These are phyloP conservation scores for Thalpophila matura DNA, from an alignment of 2,888 invertebrate species.

Conservation along the genomic window DNA sequence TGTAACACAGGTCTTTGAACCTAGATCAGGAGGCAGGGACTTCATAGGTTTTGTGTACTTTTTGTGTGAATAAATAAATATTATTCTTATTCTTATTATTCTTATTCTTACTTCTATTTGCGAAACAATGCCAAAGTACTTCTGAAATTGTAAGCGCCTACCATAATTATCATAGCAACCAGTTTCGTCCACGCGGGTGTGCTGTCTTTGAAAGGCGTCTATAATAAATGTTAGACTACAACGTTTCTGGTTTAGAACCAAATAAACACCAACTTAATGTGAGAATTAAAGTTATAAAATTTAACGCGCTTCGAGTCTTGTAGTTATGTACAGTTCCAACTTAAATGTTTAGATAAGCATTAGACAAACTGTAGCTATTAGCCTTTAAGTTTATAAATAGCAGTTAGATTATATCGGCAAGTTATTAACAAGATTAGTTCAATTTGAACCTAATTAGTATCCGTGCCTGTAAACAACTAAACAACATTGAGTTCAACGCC, in stretches of 20 bases:
- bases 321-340: too few relatives aligned
- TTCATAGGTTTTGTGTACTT: too few relatives aligned
- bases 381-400: not conserved
- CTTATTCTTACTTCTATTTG: too few relatives aligned
- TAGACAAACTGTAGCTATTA: too few relatives aligned
- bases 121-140: not conserved
- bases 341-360: not conserved
- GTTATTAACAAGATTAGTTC: constrained; percentile 8
- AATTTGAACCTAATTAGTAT: constrained; percentile 24
- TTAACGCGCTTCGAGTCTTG: too few relatives aligned
- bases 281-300: too few relatives aligned
- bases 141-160: constrained; percentile 21
- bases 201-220: constrained; percentile 24
- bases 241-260: not conserved
- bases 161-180: constrained; percentile 17
- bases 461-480: not conserved
- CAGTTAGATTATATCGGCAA: not conserved
- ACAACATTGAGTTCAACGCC: constrained; percentile 9
- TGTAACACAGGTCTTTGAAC: too few relatives aligned
- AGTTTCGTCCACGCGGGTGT: not conserved
- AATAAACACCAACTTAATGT: too few relatives aligned
- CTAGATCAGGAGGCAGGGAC: too few relatives aligned
- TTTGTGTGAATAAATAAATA: too few relatives aligned
- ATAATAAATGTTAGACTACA: not conserved
- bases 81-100: too few relatives aligned